These are phyloP conservation scores for Macroteleia sp. DNA, from an alignment of 2,888 invertebrate genomes.

Conservation along the genomic window DNA sequence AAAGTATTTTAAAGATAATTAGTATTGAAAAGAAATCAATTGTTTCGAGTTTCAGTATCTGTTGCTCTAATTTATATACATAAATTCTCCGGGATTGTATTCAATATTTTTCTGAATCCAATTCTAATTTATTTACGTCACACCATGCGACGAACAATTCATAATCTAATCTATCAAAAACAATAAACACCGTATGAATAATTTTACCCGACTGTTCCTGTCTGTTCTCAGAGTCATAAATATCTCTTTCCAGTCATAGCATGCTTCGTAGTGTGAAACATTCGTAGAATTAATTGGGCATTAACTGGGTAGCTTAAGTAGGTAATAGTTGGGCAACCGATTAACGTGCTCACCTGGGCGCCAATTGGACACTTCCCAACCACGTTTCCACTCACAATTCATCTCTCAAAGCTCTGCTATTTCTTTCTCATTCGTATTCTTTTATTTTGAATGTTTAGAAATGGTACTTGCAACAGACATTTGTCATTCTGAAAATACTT, in stretches of 20 bases:
- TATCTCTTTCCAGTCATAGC: slow-evolving; percentile 24
- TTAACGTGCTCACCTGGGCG: slow-evolving; percentile 51
- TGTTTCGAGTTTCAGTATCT: too few relatives aligned
- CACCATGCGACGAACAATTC: background rate
- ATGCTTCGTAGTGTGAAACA: slow-evolving; percentile 21
- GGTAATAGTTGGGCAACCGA: slow-evolving; percentile 43
- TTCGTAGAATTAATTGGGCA: slow-evolving; percentile 42
- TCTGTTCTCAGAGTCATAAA: slow-evolving; percentile 19
- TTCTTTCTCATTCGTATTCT: slow-evolving; percentile 14
- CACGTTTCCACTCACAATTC: slow-evolving; percentile 10
- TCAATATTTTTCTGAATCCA: background rate
- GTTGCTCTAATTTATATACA: too few relatives aligned
- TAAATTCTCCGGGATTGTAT: background rate
- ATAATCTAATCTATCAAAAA: slow-evolving; percentile 1
- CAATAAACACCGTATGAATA: slow-evolving; percentile 22
- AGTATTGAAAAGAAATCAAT: too few relatives aligned
- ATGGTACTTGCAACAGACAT: slow-evolving; percentile 14
- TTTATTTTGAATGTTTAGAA: slow-evolving; percentile 18
- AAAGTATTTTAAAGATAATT: too few relatives aligned
- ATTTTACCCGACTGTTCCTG: slow-evolving; percentile 10
- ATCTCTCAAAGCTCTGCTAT: slow-evolving; percentile 1
- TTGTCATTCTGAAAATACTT: slow-evolving; percentile 8
- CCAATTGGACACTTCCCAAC: slow-evolving; percentile 53
- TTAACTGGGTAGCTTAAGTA: slow-evolving; percentile 38
- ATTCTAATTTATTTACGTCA: slow-evolving; percentile 8